A percentile compares a stretch with the other conserved stretches of the same genome.
These are phyloP conservation scores for Drosophila neocordata DNA, from an alignment of 1,140 invertebrate species.

Conservation along the genomic window DNA sequence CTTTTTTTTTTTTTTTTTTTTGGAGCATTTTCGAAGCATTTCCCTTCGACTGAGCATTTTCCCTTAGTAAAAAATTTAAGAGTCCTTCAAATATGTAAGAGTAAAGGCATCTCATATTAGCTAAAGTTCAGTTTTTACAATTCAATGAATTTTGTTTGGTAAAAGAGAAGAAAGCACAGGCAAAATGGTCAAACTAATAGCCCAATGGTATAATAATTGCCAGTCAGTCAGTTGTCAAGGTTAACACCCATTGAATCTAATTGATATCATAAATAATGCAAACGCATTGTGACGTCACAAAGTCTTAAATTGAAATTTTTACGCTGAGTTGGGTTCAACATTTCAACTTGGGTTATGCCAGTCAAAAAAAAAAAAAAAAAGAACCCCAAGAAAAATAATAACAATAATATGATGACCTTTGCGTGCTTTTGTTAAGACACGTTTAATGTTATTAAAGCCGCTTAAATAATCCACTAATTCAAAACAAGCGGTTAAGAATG, in stretches of 20 bases:
- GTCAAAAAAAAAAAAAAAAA: not conserved
- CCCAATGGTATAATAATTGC: not conserved
- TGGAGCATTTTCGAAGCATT: not conserved
- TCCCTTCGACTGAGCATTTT: not conserved
- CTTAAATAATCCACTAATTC: conserved; percentile 1
- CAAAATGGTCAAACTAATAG: not conserved
- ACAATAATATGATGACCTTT: conserved; percentile 8
- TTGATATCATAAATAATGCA: conserved; percentile 7
- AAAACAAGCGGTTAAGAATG: not conserved
- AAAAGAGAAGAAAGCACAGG: not conserved
- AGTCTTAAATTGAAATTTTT: not conserved
- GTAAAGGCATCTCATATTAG: not conserved
- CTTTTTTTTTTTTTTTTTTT: not conserved
- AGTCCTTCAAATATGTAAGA: not conserved
- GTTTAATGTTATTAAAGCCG: conserved; percentile 14
- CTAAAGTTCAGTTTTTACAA: not conserved
- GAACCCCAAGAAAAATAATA: too few species aligned
- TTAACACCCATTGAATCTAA: not conserved
- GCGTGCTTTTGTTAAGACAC: conserved; percentile 10
- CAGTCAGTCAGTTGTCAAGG: conserved; percentile 4
- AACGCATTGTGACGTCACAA: not conserved
- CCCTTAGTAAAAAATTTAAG: not conserved
- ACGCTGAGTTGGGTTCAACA: not conserved
- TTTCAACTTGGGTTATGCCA: conserved; percentile 1
- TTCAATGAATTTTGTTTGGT: not conserved